Percentiles rank a stretch among this genome's conserved stretches.
These are phyloP conservation scores for Chrosomus eos DNA, from an alignment of 2,797 vertebrate genomes.

Conservation along the genomic window DNA sequence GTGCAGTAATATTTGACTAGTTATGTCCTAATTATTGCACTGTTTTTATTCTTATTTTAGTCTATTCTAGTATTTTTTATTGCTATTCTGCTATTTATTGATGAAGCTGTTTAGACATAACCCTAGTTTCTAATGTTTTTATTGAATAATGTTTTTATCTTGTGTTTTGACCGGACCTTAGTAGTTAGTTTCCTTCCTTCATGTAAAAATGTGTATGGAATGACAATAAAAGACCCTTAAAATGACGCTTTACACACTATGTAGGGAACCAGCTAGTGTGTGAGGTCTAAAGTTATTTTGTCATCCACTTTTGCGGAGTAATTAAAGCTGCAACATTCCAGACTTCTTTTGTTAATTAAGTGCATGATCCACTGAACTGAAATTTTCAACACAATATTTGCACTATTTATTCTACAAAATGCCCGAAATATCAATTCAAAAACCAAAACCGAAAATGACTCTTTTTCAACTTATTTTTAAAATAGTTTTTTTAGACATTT, in stretches of 20 bases:
- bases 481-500: not conserved
- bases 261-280: not conserved
- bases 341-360: not conserved
- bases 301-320: not conserved
- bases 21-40: too few species aligned
- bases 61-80: too few species aligned
- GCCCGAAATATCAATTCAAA: not conserved
- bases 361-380: not conserved
- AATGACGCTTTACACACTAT: not conserved
- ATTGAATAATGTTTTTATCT: too few species aligned
- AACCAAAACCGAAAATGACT: fast-evolving
- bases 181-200: too few species aligned
- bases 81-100: too few species aligned
- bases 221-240: too few species aligned
- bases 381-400: not conserved
- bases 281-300: not conserved
- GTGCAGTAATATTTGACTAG: too few species aligned
- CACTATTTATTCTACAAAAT: not conserved
- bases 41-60: too few species aligned
- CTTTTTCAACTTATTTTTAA: not conserved
- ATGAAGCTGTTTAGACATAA: too few species aligned
- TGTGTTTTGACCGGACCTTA: too few species aligned
- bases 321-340: not conserved
- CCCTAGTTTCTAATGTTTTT: too few species aligned
- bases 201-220: too few species aligned